Base-by-base conservation (phyloP, 1,140 invertebrate species). In the Antheraea mylitta region DNA sequence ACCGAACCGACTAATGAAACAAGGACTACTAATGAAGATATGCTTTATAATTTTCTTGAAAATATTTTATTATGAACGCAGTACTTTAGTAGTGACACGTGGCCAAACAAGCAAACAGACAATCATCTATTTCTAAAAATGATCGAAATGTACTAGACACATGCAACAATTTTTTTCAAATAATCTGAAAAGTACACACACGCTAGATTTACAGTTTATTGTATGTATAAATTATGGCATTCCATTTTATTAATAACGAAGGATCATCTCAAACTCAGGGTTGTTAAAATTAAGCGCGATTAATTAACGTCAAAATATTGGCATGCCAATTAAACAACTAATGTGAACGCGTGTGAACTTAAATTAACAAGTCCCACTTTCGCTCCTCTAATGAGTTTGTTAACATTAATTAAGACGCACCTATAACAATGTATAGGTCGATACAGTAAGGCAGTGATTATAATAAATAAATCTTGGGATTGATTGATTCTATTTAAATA, bases 331-430 rank as follows among this genome's bases (percentile, higher is more conserved):
- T 75, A 65, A 66, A 75, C 68, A 63, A 38, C 63, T 68, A 64
- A 66, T 74, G 73, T 62, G 30, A 18, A 58, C 38, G 22, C 53
- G 38, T 58, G 42, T 58, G 76, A 73, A 72, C 66, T 77, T 78
- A 77, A 82, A 78, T 81, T 81, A 79, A 80, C 80, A 83, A 82
- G 72, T 77, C 77, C 69, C 60, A 62, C 75, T 77, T 76, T 77
- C 67, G 68, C 74, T 70, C 67, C 69, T 64, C 73, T 81, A 82
- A 83, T 85, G 79, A 85, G 79, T 83, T 85, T 81, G 81, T 85
- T 79, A 81, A 81, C 81, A 77, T 83, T 85, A 85, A 85, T 85
- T 82, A 83, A 85, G 76, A 76, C 77, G 76, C 76, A 75, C 77
- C 82, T 84, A 78, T 78, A 72, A 77, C 79, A 75, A 53, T 53